These are phyloP conservation scores for Linnaemya vulpina DNA, from an alignment of 2,888 invertebrate genomes.

Conservation along the genomic window DNA sequence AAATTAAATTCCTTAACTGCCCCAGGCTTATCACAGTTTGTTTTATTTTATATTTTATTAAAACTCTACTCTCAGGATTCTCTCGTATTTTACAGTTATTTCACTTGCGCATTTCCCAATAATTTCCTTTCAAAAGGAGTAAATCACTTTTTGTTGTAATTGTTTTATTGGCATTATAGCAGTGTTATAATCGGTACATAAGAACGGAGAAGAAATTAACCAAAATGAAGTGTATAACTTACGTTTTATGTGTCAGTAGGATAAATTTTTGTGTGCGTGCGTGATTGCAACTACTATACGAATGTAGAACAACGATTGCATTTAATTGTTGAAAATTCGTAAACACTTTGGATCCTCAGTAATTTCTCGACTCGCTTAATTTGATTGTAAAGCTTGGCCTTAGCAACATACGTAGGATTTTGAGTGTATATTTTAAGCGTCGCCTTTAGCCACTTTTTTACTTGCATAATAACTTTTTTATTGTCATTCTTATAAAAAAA, in stretches of 20 bases:
- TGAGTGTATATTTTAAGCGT: background rate
- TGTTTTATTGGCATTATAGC: slow-evolving; percentile 9
- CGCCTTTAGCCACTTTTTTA: background rate
- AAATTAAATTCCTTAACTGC: background rate
- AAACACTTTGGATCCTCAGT: slow-evolving; percentile 20
- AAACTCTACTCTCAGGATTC: background rate
- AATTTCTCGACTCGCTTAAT: slow-evolving; percentile 10
- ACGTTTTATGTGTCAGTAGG: slow-evolving; percentile 70
- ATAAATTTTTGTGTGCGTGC: slow-evolving; percentile 58
- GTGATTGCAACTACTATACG: slow-evolving; percentile 26
- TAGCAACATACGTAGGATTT: slow-evolving; percentile 8
- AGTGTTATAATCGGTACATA: slow-evolving; percentile 32
- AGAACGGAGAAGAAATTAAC: slow-evolving; percentile 2
- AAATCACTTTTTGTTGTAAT: background rate
- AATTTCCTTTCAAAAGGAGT: slow-evolving; percentile 33
- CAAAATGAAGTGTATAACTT: slow-evolving; percentile 54
- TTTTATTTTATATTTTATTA: background rate
- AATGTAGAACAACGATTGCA: slow-evolving; percentile 54
- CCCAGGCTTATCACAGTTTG: background rate
- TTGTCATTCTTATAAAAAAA: background rate
- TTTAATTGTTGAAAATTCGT: slow-evolving; percentile 30
- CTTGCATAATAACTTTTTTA: background rate
- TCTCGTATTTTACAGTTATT: background rate
- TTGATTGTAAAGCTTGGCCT: background rate
- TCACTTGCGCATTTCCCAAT: slow-evolving; percentile 29